Percentiles rank a stretch among this genome's conserved stretches.
These are phyloP conservation scores for Oophaga sylvatica DNA, from an alignment of 2,797 vertebrate species.

Conservation along the genomic window DNA sequence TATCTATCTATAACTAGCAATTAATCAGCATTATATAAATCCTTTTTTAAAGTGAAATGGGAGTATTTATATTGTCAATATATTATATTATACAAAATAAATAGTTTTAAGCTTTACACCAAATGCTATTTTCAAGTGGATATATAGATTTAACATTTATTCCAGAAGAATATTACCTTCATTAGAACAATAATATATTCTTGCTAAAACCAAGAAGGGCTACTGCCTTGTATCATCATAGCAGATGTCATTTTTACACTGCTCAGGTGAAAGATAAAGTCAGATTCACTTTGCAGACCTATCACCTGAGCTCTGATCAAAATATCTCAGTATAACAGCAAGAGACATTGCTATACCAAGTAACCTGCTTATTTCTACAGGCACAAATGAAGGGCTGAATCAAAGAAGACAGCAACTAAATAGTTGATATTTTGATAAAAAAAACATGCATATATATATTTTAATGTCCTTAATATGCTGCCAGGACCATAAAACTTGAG, in stretches of 20 bases:
- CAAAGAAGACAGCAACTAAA: background rate
- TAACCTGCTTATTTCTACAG: slow-evolving; percentile 1
- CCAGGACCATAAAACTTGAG: background rate
- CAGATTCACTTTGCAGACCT: slow-evolving; percentile 18
- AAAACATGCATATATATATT: slow-evolving; percentile 16
- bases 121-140: background rate
- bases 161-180: background rate
- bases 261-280: slow-evolving; percentile 38
- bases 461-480: background rate
- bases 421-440: background rate
- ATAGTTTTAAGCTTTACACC: background rate
- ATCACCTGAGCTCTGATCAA: slow-evolving; percentile 8
- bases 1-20: too few species aligned
- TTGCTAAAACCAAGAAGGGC: background rate
- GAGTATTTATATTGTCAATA: too few species aligned
- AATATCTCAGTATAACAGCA: slow-evolving; percentile 7
- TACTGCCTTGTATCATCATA: slow-evolving; percentile 40
- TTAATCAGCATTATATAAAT: too few species aligned
- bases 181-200: background rate
- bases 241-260: slow-evolving; percentile 23
- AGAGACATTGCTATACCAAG: slow-evolving; percentile 11
- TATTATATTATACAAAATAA: background rate
- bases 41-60: too few species aligned
- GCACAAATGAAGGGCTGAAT: slow-evolving; percentile 6
- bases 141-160: background rate